Evolutionary conservation across 1,140 invertebrate genomes (phyloP).

Genomic region (Drosophila prosaltans): DNA sequence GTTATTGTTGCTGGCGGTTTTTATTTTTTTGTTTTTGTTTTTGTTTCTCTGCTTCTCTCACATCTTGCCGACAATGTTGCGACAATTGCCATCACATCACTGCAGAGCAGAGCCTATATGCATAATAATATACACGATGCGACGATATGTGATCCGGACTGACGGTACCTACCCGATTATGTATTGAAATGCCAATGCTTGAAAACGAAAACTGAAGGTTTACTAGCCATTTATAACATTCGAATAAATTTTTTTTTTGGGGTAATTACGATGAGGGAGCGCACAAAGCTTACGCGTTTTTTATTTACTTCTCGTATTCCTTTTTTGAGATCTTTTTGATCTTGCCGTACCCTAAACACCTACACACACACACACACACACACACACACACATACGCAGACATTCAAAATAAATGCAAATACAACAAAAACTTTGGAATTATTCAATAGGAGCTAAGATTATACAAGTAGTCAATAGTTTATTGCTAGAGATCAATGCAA

Average conservation of each 20-base stretch:
- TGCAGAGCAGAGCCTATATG: conserved; percentile 22
- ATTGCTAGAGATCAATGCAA: no score
- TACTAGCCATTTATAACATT: conserved; percentile 15
- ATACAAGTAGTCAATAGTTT: not conserved
- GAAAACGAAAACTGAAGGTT: conserved; percentile 27
- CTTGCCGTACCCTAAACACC: conserved; percentile 32
- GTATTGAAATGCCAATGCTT: conserved; percentile 15
- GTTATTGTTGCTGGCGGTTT: conserved; percentile 60
- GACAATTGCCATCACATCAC: conserved; percentile 26
- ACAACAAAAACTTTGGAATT: not conserved
- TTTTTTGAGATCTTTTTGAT: conserved; percentile 50
- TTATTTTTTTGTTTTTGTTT: conserved; percentile 24
- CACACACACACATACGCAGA: not conserved
- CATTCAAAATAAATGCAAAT: not conserved
- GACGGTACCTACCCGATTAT: not conserved
- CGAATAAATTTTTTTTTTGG: conserved; percentile 1
- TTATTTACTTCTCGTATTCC: conserved; percentile 37
- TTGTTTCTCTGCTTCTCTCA: conserved; percentile 60
- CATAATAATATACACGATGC: conserved; percentile 14
- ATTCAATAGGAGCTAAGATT: not conserved
- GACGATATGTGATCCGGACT: conserved; percentile 17
- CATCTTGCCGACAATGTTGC: conserved; percentile 64
- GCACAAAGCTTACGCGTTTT: conserved; percentile 26
- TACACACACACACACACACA: not conserved
- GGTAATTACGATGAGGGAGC: conserved; percentile 33